Conservation (phyloP, 30 jellyfish, hydroid and myxozoan genomes). For the Cassiopea xamachana region DNA sequence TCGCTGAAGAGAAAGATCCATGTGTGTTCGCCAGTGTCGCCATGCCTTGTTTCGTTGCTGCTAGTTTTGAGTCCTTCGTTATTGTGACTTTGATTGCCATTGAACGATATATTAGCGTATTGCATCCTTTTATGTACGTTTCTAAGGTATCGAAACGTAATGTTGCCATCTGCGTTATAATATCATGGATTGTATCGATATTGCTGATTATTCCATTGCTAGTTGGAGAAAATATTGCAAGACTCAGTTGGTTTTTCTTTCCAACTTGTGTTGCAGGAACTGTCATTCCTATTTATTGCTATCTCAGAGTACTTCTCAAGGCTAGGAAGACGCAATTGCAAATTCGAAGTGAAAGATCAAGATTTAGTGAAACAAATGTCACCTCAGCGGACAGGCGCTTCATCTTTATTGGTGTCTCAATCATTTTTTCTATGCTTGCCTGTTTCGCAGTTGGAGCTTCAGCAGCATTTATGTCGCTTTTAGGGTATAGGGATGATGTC, state of each 20-base stretch:
- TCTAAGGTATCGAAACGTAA: not conserved
- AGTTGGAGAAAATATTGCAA: not conserved
- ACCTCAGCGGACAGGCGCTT: constrained; percentile 7
- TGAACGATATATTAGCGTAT: constrained; percentile 46
- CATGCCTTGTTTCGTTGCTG: constrained; percentile 3
- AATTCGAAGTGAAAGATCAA: not conserved
- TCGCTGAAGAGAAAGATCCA: constrained; percentile 28
- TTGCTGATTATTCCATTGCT: not conserved
- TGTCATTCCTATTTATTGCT: constrained; percentile 12
- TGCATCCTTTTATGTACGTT: not conserved
- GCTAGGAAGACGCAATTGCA: constrained; percentile 33
- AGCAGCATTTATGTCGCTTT: not conserved
- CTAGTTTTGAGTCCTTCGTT: constrained; percentile 26
- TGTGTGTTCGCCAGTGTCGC: not conserved
- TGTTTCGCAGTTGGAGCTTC: not conserved
- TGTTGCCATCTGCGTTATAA: not conserved
- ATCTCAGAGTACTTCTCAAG: not conserved
- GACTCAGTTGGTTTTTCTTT: not conserved
- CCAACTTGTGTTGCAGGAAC: constrained; percentile 4
- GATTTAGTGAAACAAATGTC: constrained; percentile 9
- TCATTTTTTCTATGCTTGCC: constrained; percentile 11
- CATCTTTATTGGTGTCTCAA: constrained; percentile 15
- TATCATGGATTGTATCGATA: constrained; percentile 8
- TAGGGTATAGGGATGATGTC: not conserved
- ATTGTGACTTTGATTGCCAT: constrained; percentile 28